phyloP scores from a whole-genome alignment of 92 coral and sea anemone genomes.

The Hydrozoanthus gracilis region DNA sequence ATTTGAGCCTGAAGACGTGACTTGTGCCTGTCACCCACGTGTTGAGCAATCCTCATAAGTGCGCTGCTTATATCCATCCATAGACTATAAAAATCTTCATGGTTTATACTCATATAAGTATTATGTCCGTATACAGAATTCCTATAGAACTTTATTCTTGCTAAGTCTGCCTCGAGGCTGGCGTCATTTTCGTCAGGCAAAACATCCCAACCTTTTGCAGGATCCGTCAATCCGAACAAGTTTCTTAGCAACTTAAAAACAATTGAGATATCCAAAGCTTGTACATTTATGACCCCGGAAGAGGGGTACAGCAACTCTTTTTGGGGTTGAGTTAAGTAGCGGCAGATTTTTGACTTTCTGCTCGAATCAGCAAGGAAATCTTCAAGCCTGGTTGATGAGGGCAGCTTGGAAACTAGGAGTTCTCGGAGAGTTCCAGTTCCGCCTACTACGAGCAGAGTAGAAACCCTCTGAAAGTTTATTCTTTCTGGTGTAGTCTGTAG shows the following conservation, averaged over 20 bases:
- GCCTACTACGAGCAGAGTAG: constrained; percentile 14
- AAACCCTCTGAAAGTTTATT: not conserved
- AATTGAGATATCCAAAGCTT: constrained; percentile 2
- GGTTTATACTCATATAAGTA: not conserved
- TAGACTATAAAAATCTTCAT: not conserved
- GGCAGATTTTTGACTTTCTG: not conserved
- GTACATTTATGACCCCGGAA: not conserved
- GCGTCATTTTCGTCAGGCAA: constrained; percentile 4
- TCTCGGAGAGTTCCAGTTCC: constrained; percentile 6
- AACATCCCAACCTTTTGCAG: constrained; percentile 21
- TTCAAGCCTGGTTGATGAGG: constrained; percentile 13
- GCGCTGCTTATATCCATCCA: constrained; percentile 9
- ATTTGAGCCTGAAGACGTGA: not conserved
- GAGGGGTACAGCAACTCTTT: constrained; percentile 10
- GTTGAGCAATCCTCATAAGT: constrained; percentile 10
- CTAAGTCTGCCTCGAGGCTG: constrained; percentile 32
- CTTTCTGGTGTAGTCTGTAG: constrained; percentile 15
- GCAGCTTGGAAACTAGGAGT: not conserved
- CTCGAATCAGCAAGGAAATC: constrained; percentile 2
- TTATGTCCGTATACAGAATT: constrained; percentile 16
- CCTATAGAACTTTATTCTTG: constrained; percentile 33
- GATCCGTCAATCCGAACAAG: not conserved
- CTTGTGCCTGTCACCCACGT: not conserved
- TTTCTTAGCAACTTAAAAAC: constrained; percentile 20
- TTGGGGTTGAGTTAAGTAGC: constrained; percentile 19